These are phyloP conservation scores for Hermaeophaga mercurialis DNA, from an alignment of 2,888 invertebrate species.

Conservation along the genomic window DNA sequence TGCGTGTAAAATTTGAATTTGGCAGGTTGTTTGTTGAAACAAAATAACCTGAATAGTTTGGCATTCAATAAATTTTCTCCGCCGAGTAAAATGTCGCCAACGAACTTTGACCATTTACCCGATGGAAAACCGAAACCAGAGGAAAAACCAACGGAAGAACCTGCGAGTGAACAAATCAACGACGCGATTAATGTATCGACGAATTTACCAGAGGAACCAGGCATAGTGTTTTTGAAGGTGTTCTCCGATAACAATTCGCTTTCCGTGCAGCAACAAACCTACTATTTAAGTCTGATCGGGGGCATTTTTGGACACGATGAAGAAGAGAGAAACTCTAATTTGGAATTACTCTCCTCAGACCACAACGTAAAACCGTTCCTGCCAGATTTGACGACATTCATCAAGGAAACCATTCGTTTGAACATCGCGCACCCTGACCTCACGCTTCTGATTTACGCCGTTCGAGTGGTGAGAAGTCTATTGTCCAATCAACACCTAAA, in stretches of 20 bases:
- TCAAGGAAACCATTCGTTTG: conserved; percentile 44
- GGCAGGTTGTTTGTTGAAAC: no score
- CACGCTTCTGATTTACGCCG: conserved; percentile 47
- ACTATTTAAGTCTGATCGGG: conserved; percentile 47
- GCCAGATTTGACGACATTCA: conserved; percentile 45
- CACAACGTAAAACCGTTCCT: conserved; percentile 43
- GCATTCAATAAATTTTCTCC: no score
- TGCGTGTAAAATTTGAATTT: no score
- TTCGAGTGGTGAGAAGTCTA: conserved; percentile 47
- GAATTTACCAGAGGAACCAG: conserved; percentile 42
- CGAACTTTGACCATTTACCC: no score
- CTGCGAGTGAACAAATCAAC: no score
- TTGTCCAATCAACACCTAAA: conserved; percentile 42
- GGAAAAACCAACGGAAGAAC: no score
- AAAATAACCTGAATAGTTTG: no score
- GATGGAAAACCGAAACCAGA: no score
- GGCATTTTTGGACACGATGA: conserved; percentile 49
- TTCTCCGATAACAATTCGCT: conserved; percentile 42
- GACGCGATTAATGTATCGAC: not conserved
- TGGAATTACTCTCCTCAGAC: conserved; percentile 41
- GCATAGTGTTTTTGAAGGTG: conserved; percentile 44
- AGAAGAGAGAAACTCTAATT: conserved; percentile 44
- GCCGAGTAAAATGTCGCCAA: no score
- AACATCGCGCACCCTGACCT: conserved; percentile 47
- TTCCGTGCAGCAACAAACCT: conserved; percentile 46